Evolutionary conservation across 2,888 invertebrate genomes (phyloP).

Genomic region (Coelinius sp.): DNA sequence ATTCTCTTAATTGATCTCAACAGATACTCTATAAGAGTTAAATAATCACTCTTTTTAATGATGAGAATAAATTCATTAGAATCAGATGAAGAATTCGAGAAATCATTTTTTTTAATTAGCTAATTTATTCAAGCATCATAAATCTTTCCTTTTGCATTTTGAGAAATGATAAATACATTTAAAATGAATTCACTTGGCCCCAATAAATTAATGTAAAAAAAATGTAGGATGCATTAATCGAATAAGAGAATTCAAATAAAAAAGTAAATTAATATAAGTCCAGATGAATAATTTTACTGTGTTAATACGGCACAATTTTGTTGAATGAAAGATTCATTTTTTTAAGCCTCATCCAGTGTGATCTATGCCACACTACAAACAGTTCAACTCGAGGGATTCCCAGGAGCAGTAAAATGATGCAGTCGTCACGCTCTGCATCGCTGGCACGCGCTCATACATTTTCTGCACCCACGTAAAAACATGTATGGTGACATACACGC

Average conservation of each 20-base stretch:
- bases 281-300: neutral
- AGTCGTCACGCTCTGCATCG: conserved; percentile 35
- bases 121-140: neutral
- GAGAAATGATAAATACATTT: neutral
- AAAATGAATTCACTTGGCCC: neutral
- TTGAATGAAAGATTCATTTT: neutral
- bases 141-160: neutral
- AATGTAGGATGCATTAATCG: neutral
- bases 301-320: neutral
- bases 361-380: neutral
- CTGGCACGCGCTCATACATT: conserved; percentile 33
- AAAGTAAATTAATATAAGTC: neutral
- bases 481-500: conserved; percentile 41
- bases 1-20: neutral
- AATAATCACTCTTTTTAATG: neutral
- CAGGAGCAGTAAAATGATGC: conserved; percentile 19
- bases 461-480: conserved; percentile 39
- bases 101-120: neutral
- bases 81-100: neutral
- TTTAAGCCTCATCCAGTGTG: neutral
- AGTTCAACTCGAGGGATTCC: conserved; percentile 3
- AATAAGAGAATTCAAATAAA: neutral
- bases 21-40: neutral
- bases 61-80: neutral
- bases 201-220: neutral